Base-by-base conservation (phyloP, 2,888 invertebrate species). In the Operophtera brumata region DNA sequence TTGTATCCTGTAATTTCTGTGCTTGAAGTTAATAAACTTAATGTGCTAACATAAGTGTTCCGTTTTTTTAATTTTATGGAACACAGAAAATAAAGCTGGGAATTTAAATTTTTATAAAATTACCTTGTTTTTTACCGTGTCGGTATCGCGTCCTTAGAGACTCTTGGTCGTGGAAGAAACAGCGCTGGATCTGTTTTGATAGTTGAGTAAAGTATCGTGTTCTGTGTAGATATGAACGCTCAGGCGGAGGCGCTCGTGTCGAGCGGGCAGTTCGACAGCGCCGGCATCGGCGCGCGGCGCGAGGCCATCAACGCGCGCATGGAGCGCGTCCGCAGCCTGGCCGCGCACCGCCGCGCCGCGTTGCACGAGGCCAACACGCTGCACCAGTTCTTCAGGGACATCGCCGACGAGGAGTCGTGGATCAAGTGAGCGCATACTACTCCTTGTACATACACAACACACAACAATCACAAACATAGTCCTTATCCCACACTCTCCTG, bases 401-500 rank as follows among this genome's bases (percentile, higher is more conserved):
- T 99, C 80, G 99, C 99, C 61, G 99, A 99, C 78, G 99, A 99
- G 89, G 99, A 99, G 87, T 97, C 98, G 6, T 99, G 99, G 99
- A 99, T 99, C 82, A 99, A 98, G 94, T 94, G 58, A 67, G 12
- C 9, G 14, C 37, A 37, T 36, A 12, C n/a, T n/a, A n/a, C n/a
- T n/a, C n/a, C n/a, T n/a, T n/a, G n/a, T n/a, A n/a, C n/a, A n/a
- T n/a, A n/a, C n/a, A n/a, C n/a, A n/a, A n/a, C n/a, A n/a, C n/a
- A n/a, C n/a, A n/a, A n/a, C n/a, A n/a, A n/a, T n/a, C n/a, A n/a
- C 6, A 35, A 5, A 6, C 11, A 35, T 35, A 1, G 11, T 11
- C 35, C 35, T 35, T 6, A 11, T n/a, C n/a, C n/a, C 1, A 11
- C 35, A 35, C n/a, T n/a, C n/a, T 6, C 11, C 11, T 30, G 35